A percentile compares a stretch with the other conserved stretches of the same genome.
These are phyloP conservation scores for Chaetophractus vellerosus DNA, from an alignment of 2,797 vertebrate species.

Conservation along the genomic window DNA sequence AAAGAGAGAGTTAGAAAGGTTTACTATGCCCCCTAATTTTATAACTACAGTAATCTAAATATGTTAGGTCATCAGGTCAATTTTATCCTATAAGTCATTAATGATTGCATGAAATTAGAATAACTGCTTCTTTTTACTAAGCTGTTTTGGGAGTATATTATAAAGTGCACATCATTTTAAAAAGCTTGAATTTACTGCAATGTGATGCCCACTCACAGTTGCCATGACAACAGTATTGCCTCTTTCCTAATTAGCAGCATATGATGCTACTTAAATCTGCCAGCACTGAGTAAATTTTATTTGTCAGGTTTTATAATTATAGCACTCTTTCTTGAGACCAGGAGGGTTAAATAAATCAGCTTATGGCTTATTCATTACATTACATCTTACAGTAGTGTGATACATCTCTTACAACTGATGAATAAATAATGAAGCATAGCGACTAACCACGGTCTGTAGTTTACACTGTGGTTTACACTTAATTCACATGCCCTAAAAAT, in stretches of 20 bases:
- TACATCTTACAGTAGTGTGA: no score
- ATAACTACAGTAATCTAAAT: not conserved
- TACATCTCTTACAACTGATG: no score
- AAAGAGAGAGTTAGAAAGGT: not conserved
- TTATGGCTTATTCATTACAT: not conserved
- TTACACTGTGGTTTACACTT: no score
- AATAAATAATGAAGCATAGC: no score
- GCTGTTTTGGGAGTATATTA: not conserved
- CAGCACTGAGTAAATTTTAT: not conserved
- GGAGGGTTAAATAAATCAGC: not conserved
- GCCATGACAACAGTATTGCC: not conserved
- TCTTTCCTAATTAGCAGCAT: not conserved
- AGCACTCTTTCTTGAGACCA: not conserved
- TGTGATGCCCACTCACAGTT: not conserved
- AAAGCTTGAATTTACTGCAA: not conserved
- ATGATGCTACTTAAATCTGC: not conserved
- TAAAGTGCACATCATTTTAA: not conserved
- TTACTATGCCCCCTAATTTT: not conserved
- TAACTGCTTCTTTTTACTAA: not conserved
- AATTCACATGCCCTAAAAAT: no score
- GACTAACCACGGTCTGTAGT: no score
- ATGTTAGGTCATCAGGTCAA: not conserved
- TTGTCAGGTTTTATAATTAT: not conserved
- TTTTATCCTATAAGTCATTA: not conserved
- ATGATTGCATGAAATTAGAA: conserved; percentile 22